phyloP scores from a whole-genome alignment of 2,113 vertebrate species.

The Ochotona princeps region DNA sequence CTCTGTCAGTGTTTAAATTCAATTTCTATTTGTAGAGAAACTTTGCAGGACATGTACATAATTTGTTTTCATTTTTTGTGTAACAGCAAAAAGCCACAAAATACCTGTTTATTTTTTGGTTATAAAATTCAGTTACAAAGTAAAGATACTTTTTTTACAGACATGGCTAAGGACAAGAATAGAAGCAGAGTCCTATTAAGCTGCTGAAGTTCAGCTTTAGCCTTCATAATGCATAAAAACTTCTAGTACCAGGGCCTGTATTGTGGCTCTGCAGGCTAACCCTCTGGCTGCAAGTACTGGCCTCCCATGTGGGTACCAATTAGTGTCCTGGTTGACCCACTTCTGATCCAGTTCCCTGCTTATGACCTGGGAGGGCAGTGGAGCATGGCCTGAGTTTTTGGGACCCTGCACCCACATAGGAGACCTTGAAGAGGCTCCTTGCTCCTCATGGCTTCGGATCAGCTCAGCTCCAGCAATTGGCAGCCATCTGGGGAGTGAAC shows the following conservation, averaged over 20 bases:
- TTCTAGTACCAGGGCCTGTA: neutral
- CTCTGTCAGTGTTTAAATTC: neutral
- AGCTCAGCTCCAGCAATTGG: too few species aligned
- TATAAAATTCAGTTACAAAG: neutral
- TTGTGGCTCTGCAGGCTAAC: too few species aligned
- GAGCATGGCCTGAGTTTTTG: too few species aligned
- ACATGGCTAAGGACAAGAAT: neutral
- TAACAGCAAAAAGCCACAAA: neutral
- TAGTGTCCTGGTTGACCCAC: too few species aligned
- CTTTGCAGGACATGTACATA: neutral
- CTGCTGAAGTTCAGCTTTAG: neutral
- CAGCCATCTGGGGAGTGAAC: too few species aligned
- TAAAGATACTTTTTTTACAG: neutral
- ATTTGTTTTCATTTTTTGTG: neutral
- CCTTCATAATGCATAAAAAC: neutral
- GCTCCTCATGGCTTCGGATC: too few species aligned
- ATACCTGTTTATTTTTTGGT: neutral
- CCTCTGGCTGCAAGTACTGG: too few species aligned
- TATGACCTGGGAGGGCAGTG: too few species aligned
- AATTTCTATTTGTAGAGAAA: neutral
- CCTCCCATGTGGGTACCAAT: too few species aligned
- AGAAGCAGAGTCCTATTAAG: neutral
- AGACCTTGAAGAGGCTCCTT: too few species aligned
- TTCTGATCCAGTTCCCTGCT: too few species aligned
- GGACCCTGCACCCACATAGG: too few species aligned